A percentile compares a stretch with the other conserved stretches of the same genome.
Evolutionary conservation across 2,113 vertebrate genomes (phyloP).

Genomic region (Piprites chloris): DNA sequence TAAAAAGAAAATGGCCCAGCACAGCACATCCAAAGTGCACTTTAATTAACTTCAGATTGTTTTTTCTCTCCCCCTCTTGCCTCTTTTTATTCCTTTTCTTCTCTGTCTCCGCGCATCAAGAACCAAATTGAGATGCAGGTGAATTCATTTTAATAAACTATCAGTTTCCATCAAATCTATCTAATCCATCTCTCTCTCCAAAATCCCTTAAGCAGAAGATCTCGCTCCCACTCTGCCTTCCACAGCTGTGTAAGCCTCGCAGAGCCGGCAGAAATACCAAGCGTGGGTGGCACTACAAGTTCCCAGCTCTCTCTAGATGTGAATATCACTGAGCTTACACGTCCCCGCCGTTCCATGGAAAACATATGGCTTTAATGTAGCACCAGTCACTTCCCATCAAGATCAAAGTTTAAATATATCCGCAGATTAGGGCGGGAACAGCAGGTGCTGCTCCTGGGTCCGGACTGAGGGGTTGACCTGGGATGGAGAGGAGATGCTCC

Average conservation of each 20-base stretch:
- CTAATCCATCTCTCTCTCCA: slow-evolving; percentile 52
- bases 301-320: slow-evolving; percentile 52
- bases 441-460: slow-evolving; percentile 3
- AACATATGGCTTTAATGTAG: slow-evolving; percentile 58
- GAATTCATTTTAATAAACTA: slow-evolving; percentile 57
- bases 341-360: slow-evolving; percentile 27
- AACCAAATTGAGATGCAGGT: slow-evolving; percentile 44
- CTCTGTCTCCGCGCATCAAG: neutral
- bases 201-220: slow-evolving; percentile 55
- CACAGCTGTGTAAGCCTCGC: slow-evolving; percentile 21
- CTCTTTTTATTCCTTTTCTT: neutral
- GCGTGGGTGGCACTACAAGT: slow-evolving; percentile 58
- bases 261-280: slow-evolving; percentile 58
- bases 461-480: fast-evolving
- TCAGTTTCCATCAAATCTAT: slow-evolving; percentile 38
- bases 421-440: neutral
- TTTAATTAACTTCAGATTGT: neutral
- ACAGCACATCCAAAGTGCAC: neutral
- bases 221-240: slow-evolving; percentile 15
- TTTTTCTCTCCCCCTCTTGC: neutral
- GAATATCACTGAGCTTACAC: slow-evolving; percentile 62
- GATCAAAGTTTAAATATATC: slow-evolving; percentile 56
- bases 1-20: neutral
- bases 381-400: slow-evolving; percentile 52
- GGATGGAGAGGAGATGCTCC: neutral